Evolutionary conservation across 2,113 vertebrate genomes (phyloP).

Genomic region (Microcebus griseorufus): DNA sequence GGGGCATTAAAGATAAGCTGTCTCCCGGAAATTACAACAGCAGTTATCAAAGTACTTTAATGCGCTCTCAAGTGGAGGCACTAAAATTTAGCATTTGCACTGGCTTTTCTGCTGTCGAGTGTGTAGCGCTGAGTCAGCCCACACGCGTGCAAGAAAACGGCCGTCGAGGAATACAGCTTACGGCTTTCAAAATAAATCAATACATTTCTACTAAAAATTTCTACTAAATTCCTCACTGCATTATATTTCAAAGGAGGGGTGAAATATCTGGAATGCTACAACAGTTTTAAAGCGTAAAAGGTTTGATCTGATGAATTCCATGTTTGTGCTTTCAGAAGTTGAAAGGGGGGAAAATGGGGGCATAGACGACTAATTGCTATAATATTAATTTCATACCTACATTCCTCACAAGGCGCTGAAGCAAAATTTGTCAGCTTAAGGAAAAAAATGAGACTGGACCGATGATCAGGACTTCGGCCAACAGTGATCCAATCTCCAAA

Average conservation of each 20-base stretch:
- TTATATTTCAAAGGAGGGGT: background rate
- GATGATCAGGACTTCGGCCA: background rate
- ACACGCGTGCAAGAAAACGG: background rate
- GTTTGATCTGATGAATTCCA: background rate
- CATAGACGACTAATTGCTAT: background rate
- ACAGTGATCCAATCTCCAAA: background rate
- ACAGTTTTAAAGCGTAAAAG: background rate
- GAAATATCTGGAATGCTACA: background rate
- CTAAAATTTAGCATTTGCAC: background rate
- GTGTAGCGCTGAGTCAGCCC: background rate
- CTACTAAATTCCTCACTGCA: background rate
- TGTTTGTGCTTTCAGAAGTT: background rate
- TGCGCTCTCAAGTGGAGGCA: background rate
- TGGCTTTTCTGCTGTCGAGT: background rate
- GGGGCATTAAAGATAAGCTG: background rate
- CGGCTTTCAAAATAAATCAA: background rate
- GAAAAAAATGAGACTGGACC: conserved; percentile 3
- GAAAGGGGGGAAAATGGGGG: background rate
- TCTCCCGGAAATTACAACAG: background rate
- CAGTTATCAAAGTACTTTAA: background rate
- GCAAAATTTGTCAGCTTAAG: background rate
- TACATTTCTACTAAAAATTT: background rate
- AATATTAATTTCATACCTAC: conserved; percentile 32
- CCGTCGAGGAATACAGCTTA: background rate
- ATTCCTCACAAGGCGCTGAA: background rate